phyloP scores from a whole-genome alignment of 2,888 invertebrate species.

The Luperina nickerlii region DNA sequence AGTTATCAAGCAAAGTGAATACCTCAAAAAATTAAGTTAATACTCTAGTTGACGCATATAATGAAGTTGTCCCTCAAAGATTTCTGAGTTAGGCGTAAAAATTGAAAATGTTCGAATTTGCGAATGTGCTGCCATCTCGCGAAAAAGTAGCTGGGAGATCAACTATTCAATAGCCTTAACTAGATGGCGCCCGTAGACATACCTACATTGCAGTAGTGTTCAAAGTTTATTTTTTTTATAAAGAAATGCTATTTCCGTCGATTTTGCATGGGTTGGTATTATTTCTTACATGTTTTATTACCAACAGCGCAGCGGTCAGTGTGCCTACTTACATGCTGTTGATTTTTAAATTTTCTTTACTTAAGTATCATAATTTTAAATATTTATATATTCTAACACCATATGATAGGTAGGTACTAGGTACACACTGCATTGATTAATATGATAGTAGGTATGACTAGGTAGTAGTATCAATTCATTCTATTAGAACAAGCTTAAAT shows the following conservation, averaged over 20 bases:
- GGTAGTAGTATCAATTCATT: background rate
- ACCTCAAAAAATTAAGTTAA: too few relatives aligned
- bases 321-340: background rate
- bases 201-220: background rate
- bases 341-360: too few relatives aligned
- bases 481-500: background rate
- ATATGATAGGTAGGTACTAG: too few relatives aligned
- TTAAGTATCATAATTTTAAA: background rate
- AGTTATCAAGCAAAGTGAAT: too few relatives aligned
- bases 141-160: too few relatives aligned
- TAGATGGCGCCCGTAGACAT: constrained; percentile 28
- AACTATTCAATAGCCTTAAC: too few relatives aligned
- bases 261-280: background rate
- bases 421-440: too few relatives aligned
- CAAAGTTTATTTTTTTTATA: background rate
- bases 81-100: too few relatives aligned
- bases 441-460: background rate
- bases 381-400: background rate
- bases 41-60: too few relatives aligned
- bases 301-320: background rate
- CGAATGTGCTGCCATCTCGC: too few relatives aligned
- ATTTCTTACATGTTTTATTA: background rate
- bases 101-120: too few relatives aligned
- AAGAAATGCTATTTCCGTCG: background rate
- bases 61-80: too few relatives aligned